A percentile compares a stretch with the other conserved stretches of the same genome.
These are phyloP conservation scores for Muschampia plurimacula DNA, from an alignment of 2,888 invertebrate genomes.

Conservation along the genomic window DNA sequence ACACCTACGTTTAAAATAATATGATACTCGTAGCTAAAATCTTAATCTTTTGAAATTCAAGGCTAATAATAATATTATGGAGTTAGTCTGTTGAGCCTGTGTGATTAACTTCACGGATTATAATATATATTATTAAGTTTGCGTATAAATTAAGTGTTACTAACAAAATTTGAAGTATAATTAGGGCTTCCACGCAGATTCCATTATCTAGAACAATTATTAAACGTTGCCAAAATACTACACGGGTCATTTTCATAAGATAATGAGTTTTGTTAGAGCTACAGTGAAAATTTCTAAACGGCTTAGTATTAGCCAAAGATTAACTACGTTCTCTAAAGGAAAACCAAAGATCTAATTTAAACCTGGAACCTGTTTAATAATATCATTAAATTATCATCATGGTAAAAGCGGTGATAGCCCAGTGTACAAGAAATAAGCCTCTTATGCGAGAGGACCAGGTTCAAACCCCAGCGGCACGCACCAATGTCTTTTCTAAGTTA, in stretches of 20 bases:
- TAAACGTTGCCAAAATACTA: not conserved
- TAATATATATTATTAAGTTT: too few relatives aligned
- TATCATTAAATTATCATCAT: too few relatives aligned
- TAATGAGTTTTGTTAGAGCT: not conserved
- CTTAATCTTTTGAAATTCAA: too few relatives aligned
- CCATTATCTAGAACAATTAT: not conserved
- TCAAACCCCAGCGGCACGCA: too few relatives aligned
- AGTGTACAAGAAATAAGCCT: too few relatives aligned
- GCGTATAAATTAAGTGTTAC: not conserved
- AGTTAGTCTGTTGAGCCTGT: too few relatives aligned
- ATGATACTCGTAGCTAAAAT: too few relatives aligned
- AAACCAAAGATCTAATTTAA: not conserved
- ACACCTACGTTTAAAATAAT: too few relatives aligned
- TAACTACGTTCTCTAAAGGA: not conserved
- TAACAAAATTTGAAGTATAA: not conserved
- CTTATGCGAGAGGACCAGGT: too few relatives aligned
- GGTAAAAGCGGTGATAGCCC: too few relatives aligned
- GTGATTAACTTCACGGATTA: not conserved
- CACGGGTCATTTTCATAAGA: conserved; percentile 1
- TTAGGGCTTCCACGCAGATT: not conserved
- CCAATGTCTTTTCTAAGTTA: too few relatives aligned
- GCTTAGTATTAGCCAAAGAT: not conserved
- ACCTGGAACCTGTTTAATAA: not conserved
- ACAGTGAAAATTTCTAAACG: not conserved
- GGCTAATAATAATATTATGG: too few relatives aligned